These are phyloP conservation scores for Drosophila yooni DNA, from an alignment of 2,888 invertebrate species.

Conservation along the genomic window DNA sequence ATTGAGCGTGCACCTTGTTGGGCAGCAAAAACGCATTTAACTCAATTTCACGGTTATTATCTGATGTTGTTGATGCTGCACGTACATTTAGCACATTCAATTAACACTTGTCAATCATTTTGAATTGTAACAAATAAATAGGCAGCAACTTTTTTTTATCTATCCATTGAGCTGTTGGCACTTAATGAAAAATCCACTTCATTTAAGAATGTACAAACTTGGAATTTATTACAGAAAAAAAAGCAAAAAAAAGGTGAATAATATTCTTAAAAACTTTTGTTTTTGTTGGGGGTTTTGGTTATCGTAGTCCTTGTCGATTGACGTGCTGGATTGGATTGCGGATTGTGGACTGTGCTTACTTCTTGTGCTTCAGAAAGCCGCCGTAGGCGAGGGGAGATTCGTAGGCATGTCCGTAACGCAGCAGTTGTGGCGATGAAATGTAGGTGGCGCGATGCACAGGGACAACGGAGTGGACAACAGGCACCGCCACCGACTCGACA, in stretches of 20 bases:
- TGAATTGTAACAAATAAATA: neutral
- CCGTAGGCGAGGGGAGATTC: conserved; percentile 67
- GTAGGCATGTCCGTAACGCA: conserved; percentile 56
- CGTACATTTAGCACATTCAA: neutral
- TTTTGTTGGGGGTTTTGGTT: neutral
- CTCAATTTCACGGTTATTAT: neutral
- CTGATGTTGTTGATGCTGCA: neutral
- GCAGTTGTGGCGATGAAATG: conserved; percentile 36
- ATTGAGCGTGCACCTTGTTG: neutral
- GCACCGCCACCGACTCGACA: conserved; percentile 45
- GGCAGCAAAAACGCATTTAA: neutral
- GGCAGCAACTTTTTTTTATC: neutral
- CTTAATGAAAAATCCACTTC: neutral
- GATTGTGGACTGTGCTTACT: conserved; percentile 21
- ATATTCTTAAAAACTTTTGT: conserved; percentile 4
- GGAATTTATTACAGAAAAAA: conserved; percentile 28
- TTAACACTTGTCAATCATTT: neutral
- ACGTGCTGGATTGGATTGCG: neutral
- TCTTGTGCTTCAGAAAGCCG: conserved; percentile 63
- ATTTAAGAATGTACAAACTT: conserved; percentile 28
- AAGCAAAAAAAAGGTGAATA: conserved; percentile 28
- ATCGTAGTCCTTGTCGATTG: neutral
- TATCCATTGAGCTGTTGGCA: neutral
- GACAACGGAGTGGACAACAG: conserved; percentile 50
- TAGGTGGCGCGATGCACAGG: conserved; percentile 49